Conservation (phyloP, 2,888 invertebrate genomes). For the Tenthredo livida region DNA sequence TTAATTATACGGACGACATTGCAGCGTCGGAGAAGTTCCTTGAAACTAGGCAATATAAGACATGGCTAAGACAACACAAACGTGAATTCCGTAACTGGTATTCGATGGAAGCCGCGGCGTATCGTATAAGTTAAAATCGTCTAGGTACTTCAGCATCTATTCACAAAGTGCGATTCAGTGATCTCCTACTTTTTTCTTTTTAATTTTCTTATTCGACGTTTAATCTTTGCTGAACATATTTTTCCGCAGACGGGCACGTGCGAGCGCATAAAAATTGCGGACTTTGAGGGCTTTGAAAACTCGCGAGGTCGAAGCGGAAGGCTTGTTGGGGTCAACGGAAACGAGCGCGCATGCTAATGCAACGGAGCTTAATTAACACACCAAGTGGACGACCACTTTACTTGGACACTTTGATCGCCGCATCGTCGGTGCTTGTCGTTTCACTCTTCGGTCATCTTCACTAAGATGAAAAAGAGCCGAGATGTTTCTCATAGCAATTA, state of each 20-base stretch:
- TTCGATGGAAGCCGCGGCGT: slow-evolving; percentile 12
- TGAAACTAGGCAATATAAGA: slow-evolving; percentile 33
- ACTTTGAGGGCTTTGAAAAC: slow-evolving; percentile 29
- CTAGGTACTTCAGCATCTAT: neutral
- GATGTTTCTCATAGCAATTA: neutral
- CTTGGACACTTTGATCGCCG: slow-evolving; percentile 41
- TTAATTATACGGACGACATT: slow-evolving; percentile 65
- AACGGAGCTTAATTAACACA: slow-evolving; percentile 42
- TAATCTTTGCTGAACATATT: slow-evolving; percentile 6
- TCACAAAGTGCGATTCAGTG: neutral
- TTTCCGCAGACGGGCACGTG: slow-evolving; percentile 26
- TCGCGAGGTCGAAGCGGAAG: slow-evolving; percentile 20
- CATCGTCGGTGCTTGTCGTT: neutral
- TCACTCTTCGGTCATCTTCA: slow-evolving; percentile 19
- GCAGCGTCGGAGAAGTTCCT: slow-evolving; percentile 26
- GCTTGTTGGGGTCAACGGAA: slow-evolving; percentile 23
- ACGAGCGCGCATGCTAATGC: slow-evolving; percentile 44
- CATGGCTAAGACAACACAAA: slow-evolving; percentile 16
- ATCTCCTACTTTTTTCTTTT: neutral
- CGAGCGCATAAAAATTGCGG: slow-evolving; percentile 46
- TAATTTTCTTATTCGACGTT: neutral
- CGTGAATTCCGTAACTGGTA: neutral
- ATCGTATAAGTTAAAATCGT: neutral
- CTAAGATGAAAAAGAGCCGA: neutral
- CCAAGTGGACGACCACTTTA: slow-evolving; percentile 44